A percentile compares a stretch with the other conserved stretches of the same genome.
phyloP scores from a whole-genome alignment of 2,113 vertebrate species.

The Lophochroa leadbeateri region DNA sequence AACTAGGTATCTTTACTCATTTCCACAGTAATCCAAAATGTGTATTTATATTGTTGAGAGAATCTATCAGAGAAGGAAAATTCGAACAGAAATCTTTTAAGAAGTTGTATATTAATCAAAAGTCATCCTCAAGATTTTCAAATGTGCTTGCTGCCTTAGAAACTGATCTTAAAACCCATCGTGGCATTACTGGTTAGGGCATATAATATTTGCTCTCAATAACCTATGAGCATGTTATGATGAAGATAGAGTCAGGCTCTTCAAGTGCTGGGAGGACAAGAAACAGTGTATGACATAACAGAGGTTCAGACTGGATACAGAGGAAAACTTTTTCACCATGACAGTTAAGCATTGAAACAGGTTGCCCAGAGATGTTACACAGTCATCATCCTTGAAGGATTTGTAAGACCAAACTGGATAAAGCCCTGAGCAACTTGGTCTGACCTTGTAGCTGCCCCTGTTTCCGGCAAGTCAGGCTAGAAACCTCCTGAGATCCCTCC shows the following conservation, averaged over 20 bases:
- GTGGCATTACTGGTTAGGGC: neutral
- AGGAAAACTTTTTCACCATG: neutral
- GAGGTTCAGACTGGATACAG: neutral
- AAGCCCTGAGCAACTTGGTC: neutral
- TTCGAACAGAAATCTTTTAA: neutral
- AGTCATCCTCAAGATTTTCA: neutral
- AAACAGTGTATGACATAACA: neutral
- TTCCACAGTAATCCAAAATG: neutral
- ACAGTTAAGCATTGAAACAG: neutral
- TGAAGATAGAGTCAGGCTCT: neutral
- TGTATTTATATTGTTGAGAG: neutral
- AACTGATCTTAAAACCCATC: neutral
- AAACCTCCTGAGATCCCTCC: neutral
- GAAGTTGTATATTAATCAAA: neutral
- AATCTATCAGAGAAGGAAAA: neutral
- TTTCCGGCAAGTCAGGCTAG: neutral
- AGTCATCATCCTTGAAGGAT: neutral
- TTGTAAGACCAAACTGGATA: neutral
- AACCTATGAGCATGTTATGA: neutral
- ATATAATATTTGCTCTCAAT: neutral
- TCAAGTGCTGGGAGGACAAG: neutral
- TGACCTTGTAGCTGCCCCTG: neutral
- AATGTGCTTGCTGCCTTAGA: neutral
- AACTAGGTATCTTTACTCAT: neutral
- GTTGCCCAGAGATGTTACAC: neutral